phyloP scores from a whole-genome alignment of 2,797 vertebrate genomes.

The Zalophus californianus region DNA sequence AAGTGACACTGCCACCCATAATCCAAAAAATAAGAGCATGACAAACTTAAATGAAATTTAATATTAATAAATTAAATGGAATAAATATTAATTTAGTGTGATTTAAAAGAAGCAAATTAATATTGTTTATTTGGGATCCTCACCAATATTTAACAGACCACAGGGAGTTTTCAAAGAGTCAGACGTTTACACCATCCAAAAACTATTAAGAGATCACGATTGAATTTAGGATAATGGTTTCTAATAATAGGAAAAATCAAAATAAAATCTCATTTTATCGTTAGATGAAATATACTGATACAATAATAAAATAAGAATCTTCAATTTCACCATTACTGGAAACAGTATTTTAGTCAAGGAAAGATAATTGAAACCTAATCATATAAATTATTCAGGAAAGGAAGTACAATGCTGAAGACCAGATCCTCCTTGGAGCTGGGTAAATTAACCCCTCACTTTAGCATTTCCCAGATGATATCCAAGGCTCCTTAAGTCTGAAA shows the following conservation, averaged over 20 bases:
- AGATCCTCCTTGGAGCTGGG: not conserved
- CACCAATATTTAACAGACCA: not conserved
- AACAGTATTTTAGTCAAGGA: not conserved
- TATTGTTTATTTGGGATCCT: not conserved
- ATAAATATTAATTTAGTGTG: not conserved
- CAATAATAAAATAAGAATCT: not conserved
- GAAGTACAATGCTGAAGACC: not conserved
- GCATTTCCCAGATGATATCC: not conserved
- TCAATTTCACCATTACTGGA: not conserved
- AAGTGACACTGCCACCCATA: not conserved
- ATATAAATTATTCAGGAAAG: slow-evolving; percentile 45
- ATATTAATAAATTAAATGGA: not conserved
- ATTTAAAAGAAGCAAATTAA: not conserved
- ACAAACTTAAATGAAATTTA: not conserved
- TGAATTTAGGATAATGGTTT: not conserved
- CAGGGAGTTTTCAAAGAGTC: not conserved
- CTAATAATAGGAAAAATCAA: not conserved
- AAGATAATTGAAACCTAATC: slow-evolving; percentile 26
- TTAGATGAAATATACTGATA: not conserved
- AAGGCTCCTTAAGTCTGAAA: not conserved
- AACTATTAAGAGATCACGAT: not conserved
- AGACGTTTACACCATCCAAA: not conserved
- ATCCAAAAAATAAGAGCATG: not conserved
- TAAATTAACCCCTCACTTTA: slow-evolving; percentile 29
- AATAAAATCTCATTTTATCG: not conserved